phyloP scores from a whole-genome alignment of 1,140 invertebrate species.

The Babylonia areolata region DNA sequence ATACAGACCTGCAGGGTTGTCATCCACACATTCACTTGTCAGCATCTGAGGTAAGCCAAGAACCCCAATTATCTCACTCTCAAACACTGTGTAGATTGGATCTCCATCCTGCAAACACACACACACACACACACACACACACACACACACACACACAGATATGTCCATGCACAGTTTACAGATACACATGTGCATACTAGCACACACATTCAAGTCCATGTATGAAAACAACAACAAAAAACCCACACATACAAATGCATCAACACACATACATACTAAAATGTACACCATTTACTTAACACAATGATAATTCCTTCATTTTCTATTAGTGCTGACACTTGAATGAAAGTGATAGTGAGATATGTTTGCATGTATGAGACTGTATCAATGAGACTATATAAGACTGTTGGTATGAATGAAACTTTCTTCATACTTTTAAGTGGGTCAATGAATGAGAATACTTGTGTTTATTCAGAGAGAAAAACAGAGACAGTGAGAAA shows the following conservation, averaged over 20 bases:
- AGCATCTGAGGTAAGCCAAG: slow-evolving; percentile 53
- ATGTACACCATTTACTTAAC: too few species aligned
- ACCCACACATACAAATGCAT: background rate
- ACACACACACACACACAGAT: background rate
- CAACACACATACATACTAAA: background rate
- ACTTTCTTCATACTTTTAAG: too few species aligned
- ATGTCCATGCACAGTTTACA: too few species aligned
- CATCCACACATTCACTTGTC: slow-evolving; percentile 52
- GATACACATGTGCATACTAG: background rate
- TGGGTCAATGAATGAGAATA: too few species aligned
- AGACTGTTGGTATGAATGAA: too few species aligned
- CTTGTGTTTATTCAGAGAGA: too few species aligned
- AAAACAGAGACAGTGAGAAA: too few species aligned
- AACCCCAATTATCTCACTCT: slow-evolving; percentile 43
- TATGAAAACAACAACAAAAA: slow-evolving; percentile 55
- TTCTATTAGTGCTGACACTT: too few species aligned
- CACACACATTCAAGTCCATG: slow-evolving; percentile 58
- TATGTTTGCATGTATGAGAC: too few species aligned
- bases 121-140: background rate
- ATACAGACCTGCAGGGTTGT: slow-evolving; percentile 62
- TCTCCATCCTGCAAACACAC: slow-evolving; percentile 58
- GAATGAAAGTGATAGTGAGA: too few species aligned
- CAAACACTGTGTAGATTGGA: slow-evolving; percentile 60
- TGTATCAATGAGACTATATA: too few species aligned
- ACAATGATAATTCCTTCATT: too few species aligned